Percentiles rank a stretch among this genome's conserved stretches.
Evolutionary conservation across 2,797 vertebrate genomes (phyloP).

Genomic region (Orientallactaga sibirica): DNA sequence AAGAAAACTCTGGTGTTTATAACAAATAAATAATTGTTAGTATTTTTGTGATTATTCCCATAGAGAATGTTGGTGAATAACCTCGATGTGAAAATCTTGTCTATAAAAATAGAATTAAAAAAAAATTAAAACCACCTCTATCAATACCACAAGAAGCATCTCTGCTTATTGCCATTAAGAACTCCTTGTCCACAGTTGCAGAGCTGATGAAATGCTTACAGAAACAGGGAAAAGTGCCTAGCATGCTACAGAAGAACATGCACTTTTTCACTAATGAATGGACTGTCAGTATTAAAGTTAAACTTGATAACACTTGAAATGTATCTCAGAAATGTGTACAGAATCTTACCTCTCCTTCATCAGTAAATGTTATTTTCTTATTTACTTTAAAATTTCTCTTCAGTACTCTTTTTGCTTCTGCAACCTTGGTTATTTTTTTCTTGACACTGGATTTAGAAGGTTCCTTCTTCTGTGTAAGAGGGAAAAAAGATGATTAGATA

Average conservation of each 20-base stretch:
- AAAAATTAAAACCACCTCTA: conserved; percentile 44
- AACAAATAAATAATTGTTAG: background rate
- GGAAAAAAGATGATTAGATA: conserved; percentile 48
- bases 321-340: conserved; percentile 37
- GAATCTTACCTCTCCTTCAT: conserved; percentile 93
- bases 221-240: background rate
- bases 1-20: background rate
- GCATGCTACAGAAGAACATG: background rate
- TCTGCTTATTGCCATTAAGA: background rate
- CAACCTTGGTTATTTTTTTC: conserved; percentile 92
- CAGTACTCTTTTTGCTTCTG: conserved; percentile 95
- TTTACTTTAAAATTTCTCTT: conserved; percentile 97
- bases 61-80: background rate
- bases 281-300: background rate
- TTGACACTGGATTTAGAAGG: conserved; percentile 86
- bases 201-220: background rate
- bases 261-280: conserved; percentile 23
- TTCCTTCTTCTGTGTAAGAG: conserved; percentile 82
- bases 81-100: background rate
- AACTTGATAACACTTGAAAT: background rate
- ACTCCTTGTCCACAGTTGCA: background rate
- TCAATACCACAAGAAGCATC: conserved; percentile 2
- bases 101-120: conserved; percentile 27
- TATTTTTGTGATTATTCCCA: background rate
- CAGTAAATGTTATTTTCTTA: conserved; percentile 94